Conservation (phyloP, 2,888 invertebrate species). For the Tipula vernalis region DNA sequence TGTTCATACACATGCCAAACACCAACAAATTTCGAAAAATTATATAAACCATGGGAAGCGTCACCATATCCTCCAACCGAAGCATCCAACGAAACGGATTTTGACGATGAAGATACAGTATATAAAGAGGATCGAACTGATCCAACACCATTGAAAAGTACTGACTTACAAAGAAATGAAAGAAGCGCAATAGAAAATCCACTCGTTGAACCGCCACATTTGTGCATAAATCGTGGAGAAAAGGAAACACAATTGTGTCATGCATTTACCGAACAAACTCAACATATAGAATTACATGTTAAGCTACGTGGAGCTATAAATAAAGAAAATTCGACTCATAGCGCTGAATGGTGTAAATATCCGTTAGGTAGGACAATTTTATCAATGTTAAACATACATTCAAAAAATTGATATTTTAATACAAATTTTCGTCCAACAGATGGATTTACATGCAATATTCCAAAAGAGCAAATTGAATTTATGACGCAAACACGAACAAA, state of each 20-base stretch:
- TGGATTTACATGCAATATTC: constrained; percentile 50
- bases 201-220: constrained; percentile 40
- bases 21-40: constrained; percentile 31
- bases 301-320: constrained; percentile 40
- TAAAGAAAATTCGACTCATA: constrained; percentile 30
- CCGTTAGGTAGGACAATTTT: constrained; percentile 39
- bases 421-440: constrained; percentile 25
- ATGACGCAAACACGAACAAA: constrained; percentile 23
- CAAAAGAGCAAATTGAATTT: constrained; percentile 36
- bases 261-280: constrained; percentile 45
- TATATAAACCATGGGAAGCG: constrained; percentile 31
- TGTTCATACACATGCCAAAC: constrained; percentile 59
- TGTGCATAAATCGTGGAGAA: constrained; percentile 37
- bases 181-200: constrained; percentile 22
- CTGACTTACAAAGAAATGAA: constrained; percentile 17
- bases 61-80: constrained; percentile 28
- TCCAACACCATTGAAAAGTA: neutral
- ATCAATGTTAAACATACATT: neutral
- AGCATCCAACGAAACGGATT: constrained; percentile 29
- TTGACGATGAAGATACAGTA: constrained; percentile 32
- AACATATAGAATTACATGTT: constrained; percentile 39
- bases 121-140: constrained; percentile 16
- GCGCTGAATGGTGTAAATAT: constrained; percentile 53
- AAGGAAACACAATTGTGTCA: constrained; percentile 37
- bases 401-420: neutral